Evolutionary conservation across 2,113 vertebrate species (phyloP).

Genomic region (Cololabis saira): DNA sequence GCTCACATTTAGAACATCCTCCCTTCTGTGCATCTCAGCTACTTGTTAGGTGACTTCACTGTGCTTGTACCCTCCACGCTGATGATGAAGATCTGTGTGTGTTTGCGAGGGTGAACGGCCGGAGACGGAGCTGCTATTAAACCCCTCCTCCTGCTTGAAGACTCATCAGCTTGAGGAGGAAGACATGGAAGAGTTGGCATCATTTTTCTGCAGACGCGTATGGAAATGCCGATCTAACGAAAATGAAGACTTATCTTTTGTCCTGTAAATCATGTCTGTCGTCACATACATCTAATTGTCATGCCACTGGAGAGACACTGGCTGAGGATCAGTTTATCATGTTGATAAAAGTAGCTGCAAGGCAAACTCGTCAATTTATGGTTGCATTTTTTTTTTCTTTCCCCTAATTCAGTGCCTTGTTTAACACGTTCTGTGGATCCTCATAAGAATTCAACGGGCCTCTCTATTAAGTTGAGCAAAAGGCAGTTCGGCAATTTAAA

Average conservation of each 20-base stretch:
- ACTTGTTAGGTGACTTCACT: constrained; percentile 15
- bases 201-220: constrained; percentile 10
- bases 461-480: not conserved
- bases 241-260: constrained; percentile 22
- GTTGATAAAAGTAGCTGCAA: constrained; percentile 69
- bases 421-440: not conserved
- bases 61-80: constrained; percentile 6
- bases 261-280: constrained; percentile 21
- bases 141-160: constrained; percentile 2
- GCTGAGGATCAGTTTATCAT: constrained; percentile 66
- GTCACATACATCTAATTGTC: constrained; percentile 12
- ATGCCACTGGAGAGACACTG: constrained; percentile 7
- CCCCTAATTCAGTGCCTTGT: not conserved
- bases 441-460: not conserved
- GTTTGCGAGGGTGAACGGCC: constrained; percentile 12
- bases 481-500: not conserved
- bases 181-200: constrained; percentile 17
- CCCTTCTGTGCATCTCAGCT: constrained; percentile 6
- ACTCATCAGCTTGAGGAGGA: constrained; percentile 6
- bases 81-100: not conserved
- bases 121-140: constrained; percentile 9
- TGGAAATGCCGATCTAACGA: constrained; percentile 6
- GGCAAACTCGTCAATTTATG: constrained; percentile 11
- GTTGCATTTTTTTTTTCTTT: constrained; percentile 17
- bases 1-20: not conserved